phyloP scores from a whole-genome alignment of 2,888 invertebrate genomes.

The Listrodromus nycthemerus region DNA sequence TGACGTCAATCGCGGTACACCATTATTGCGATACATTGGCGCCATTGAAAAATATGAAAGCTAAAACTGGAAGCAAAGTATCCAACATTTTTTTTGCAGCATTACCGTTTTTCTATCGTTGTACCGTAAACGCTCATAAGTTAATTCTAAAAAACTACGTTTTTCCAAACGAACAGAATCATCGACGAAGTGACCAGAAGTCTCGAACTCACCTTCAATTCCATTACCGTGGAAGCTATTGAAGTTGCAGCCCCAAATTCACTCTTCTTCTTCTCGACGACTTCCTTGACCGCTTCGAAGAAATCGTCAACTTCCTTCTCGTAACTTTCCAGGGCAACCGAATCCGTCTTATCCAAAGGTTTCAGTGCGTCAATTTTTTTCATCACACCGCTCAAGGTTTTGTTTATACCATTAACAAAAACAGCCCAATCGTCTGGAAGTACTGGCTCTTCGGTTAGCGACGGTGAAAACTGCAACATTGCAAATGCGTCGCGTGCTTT shows the following conservation, averaged over 20 bases:
- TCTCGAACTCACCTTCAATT: not conserved
- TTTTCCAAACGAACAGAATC: not conserved
- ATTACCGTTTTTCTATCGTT: not conserved
- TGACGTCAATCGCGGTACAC: not conserved
- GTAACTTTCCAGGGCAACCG: slow-evolving; percentile 9
- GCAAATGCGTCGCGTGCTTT: slow-evolving; percentile 42
- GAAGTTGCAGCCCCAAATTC: slow-evolving; percentile 36
- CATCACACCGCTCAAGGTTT: slow-evolving; percentile 29
- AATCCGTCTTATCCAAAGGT: slow-evolving; percentile 1
- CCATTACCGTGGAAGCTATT: not conserved
- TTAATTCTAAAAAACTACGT: not conserved
- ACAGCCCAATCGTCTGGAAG: slow-evolving; percentile 36
- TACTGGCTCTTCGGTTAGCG: not conserved
- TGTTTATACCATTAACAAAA: slow-evolving; percentile 38
- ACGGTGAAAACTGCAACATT: slow-evolving; percentile 13
- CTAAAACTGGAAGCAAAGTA: not conserved
- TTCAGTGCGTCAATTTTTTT: slow-evolving; percentile 32
- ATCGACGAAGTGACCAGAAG: not conserved
- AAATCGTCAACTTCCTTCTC: slow-evolving; percentile 35
- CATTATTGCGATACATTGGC: not conserved
- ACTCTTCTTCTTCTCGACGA: slow-evolving; percentile 23
- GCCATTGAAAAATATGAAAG: not conserved
- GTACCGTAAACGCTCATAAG: not conserved
- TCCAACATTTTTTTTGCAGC: not conserved
- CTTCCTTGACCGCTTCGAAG: slow-evolving; percentile 23